Base-by-base conservation (phyloP, 2,113 vertebrate species). In the Columba livia region DNA sequence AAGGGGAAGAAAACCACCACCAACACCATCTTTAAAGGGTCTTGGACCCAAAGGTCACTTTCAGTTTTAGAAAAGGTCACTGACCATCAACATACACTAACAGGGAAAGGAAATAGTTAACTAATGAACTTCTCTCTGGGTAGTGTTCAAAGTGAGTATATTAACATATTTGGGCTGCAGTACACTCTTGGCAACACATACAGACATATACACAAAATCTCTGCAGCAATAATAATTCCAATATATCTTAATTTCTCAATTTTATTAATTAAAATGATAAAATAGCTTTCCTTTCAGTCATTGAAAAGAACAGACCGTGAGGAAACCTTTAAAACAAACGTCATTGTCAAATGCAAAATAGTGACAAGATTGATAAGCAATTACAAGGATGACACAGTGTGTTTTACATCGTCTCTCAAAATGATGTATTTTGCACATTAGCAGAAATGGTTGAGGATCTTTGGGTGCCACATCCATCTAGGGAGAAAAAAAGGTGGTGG, bases 401-500 rank as follows among this genome's bases (percentile, higher is more conserved):
- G 29, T 11, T 60, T 77, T 88, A 64, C 79, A 32, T 94, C 31
- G 15, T 24, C 20, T 88, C 44, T 87, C 67, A 71, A 20, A 36
- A 28, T 44, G 7, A 70, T 32, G 38, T 17, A 32, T 85, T 54
- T 66, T 64, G 75, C 28, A 77, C 15, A 44, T 28, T n/a, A 72
- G 4, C 28, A 88, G 54, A 67, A 91, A 78, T 12, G 31, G 31
- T 0, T 54, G 40, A 90, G 7, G 28, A 74, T 73, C 38, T 67
- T 24, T 71, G 44, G 13, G 42, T 70, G 71, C 25, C 51, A 36
- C 9, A 50, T 54, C 28, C n/a, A 32, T 36, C 8, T 10, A 0
- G 0, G 21, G 13, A 14, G 4, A 23, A 3, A 5, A 18, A 53
- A n/a, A 10, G 9, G 24, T 20, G 15, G 34, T 42, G n/a, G 44